phyloP scores from a whole-genome alignment of 1,140 invertebrate species.

The Drosophila micromelanica region DNA sequence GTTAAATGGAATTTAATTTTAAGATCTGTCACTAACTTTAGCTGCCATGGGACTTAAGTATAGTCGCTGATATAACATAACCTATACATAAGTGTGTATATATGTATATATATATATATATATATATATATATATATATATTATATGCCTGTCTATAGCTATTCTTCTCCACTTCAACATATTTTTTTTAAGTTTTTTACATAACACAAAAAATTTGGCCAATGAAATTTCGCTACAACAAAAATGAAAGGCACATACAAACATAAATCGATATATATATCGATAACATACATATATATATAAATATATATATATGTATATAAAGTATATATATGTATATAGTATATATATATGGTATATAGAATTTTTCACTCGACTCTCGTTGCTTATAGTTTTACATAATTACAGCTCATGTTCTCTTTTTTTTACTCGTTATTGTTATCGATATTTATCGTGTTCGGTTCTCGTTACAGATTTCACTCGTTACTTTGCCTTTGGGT shows the following conservation, averaged over 20 bases:
- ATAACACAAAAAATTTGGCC: conserved; percentile 51
- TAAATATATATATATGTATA: conserved; percentile 9
- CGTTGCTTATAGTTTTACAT: conserved; percentile 33
- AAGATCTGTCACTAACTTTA: conserved; percentile 52
- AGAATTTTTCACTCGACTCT: conserved; percentile 11
- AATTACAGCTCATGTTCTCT: conserved; percentile 32
- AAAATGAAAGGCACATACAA: conserved; percentile 41
- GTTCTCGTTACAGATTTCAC: conserved; percentile 8
- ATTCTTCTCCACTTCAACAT: neutral
- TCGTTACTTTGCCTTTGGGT: conserved; percentile 26
- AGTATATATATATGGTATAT: conserved; percentile 5
- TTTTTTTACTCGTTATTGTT: conserved; percentile 15
- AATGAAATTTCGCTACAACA: conserved; percentile 57
- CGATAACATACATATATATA: conserved; percentile 17
- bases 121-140: conserved; percentile 25
- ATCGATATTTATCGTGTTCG: conserved; percentile 5
- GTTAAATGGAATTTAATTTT: conserved; percentile 71
- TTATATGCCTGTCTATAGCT: conserved; percentile 24
- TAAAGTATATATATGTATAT: neutral
- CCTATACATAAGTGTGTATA: conserved; percentile 25
- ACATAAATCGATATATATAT: conserved; percentile 17
- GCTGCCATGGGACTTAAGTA: conserved; percentile 49
- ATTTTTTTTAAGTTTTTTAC: conserved; percentile 1
- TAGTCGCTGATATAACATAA: conserved; percentile 28
- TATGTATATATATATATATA: no score